These are phyloP conservation scores for Apodemus speciosus DNA, from an alignment of 2,113 vertebrate species.

Conservation along the genomic window DNA sequence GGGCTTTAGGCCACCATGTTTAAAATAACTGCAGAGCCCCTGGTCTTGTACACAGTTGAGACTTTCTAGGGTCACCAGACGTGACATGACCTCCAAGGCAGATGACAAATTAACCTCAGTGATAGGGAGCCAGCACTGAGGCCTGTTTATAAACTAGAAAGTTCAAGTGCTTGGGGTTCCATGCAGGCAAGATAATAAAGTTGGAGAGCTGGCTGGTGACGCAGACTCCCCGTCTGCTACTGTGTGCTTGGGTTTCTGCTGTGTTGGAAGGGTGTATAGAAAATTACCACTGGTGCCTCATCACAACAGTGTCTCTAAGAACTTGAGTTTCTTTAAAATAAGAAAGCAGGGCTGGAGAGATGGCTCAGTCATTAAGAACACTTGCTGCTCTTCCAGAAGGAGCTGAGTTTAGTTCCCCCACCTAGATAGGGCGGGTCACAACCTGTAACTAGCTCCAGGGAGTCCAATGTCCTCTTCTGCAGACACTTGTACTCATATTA, in stretches of 20 bases:
- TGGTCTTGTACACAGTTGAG: not conserved
- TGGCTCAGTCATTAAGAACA: not conserved
- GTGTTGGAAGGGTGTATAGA: not conserved
- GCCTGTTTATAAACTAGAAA: not conserved
- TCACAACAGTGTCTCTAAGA: not conserved
- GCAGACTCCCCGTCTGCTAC: not conserved
- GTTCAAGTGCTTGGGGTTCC: not conserved
- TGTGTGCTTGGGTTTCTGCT: not conserved
- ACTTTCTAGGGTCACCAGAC: not conserved
- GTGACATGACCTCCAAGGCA: not conserved
- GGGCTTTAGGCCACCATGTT: not conserved
- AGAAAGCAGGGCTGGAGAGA: not conserved
- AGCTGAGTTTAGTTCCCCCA: not conserved
- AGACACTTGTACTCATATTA: not conserved
- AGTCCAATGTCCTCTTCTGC: not conserved
- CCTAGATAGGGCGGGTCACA: too few species aligned
- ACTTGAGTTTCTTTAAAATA: not conserved
- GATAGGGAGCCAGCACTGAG: not conserved
- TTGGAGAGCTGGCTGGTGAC: not conserved
- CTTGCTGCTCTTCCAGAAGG: not conserved
- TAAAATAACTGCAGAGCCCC: not conserved
- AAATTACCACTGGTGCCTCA: not conserved
- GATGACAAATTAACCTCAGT: not conserved
- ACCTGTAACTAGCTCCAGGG: not conserved
- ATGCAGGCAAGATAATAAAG: not conserved